These are phyloP conservation scores for Diceros bicornis DNA, from an alignment of 2,797 vertebrate genomes.

Conservation along the genomic window DNA sequence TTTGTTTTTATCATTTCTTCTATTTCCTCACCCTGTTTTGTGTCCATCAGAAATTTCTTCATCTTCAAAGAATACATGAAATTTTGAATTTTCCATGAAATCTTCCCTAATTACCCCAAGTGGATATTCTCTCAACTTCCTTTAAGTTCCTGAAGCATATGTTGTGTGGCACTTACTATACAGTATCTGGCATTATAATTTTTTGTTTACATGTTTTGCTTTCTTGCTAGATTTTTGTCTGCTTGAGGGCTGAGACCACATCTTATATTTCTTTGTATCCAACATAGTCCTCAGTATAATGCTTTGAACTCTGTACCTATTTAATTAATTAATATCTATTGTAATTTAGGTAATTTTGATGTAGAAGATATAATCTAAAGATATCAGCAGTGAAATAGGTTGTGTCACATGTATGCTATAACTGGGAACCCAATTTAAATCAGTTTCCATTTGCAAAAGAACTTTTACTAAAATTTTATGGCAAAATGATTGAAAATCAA, in stretches of 20 bases:
- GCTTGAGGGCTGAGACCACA: neutral
- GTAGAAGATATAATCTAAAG: slow-evolving; percentile 46
- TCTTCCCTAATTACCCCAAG: neutral
- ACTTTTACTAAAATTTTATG: slow-evolving; percentile 44
- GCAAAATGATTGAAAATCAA: slow-evolving; percentile 30
- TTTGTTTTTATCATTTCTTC: slow-evolving; percentile 51
- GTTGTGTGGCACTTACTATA: neutral
- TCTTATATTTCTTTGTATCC: slow-evolving; percentile 6
- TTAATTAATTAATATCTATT: slow-evolving; percentile 47
- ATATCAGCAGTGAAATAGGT: slow-evolving; percentile 40
- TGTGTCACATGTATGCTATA: neutral
- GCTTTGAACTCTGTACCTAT: neutral
- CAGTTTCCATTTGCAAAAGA: slow-evolving; percentile 43
- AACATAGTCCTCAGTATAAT: neutral
- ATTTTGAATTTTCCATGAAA: neutral
- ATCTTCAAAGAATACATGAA: neutral
- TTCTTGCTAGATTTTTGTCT: slow-evolving; percentile 49
- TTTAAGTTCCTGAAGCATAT: slow-evolving; percentile 1
- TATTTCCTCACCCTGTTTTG: neutral
- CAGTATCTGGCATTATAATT: neutral
- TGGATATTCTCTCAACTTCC: neutral
- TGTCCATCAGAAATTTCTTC: neutral
- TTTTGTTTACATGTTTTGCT: neutral
- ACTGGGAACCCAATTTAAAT: slow-evolving; percentile 33
- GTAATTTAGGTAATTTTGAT: slow-evolving; percentile 66